These are phyloP conservation scores for Meiosimyza decipiens DNA, from an alignment of 2,888 invertebrate species.

Conservation along the genomic window DNA sequence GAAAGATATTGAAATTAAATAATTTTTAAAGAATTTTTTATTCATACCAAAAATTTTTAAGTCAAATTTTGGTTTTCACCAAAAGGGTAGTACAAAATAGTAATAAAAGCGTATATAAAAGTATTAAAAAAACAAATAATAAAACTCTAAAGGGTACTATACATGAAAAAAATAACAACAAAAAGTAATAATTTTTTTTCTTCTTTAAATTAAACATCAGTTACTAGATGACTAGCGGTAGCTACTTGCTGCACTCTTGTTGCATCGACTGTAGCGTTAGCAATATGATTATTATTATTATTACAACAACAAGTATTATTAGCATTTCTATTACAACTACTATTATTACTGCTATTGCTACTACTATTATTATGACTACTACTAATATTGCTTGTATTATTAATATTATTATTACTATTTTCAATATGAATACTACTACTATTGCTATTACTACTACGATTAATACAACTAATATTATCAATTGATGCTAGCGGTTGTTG, in stretches of 20 bases:
- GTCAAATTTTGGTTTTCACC: no score
- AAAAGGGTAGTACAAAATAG: no score
- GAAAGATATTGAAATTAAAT: no score
- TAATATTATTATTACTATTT: slow-evolving; percentile 52
- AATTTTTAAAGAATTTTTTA: no score
- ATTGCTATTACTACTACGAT: slow-evolving; percentile 46
- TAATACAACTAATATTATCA: slow-evolving; percentile 53
- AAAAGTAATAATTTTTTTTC: not conserved
- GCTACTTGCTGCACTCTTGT: slow-evolving; percentile 48
- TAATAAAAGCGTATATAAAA: no score
- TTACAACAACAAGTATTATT: slow-evolving; percentile 27
- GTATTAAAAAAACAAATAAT: no score
- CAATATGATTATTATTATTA: slow-evolving; percentile 18
- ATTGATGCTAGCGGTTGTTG: slow-evolving; percentile 34
- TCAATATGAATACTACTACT: slow-evolving; percentile 42
- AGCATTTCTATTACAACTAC: slow-evolving; percentile 36
- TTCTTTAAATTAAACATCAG: slow-evolving; percentile 60
- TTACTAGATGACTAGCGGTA: slow-evolving; percentile 65
- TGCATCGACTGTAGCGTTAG: slow-evolving; percentile 40
- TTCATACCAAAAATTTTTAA: no score
- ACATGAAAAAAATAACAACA: not conserved
- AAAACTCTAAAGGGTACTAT: no score
- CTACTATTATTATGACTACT: slow-evolving; percentile 43
- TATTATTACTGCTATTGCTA: slow-evolving; percentile 38
- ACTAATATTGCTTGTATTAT: slow-evolving; percentile 46